Evolutionary conservation across 2,888 invertebrate species (phyloP), one percentile per base, ranked within the genome.

Genomic region (Cantharis rustica): DNA sequence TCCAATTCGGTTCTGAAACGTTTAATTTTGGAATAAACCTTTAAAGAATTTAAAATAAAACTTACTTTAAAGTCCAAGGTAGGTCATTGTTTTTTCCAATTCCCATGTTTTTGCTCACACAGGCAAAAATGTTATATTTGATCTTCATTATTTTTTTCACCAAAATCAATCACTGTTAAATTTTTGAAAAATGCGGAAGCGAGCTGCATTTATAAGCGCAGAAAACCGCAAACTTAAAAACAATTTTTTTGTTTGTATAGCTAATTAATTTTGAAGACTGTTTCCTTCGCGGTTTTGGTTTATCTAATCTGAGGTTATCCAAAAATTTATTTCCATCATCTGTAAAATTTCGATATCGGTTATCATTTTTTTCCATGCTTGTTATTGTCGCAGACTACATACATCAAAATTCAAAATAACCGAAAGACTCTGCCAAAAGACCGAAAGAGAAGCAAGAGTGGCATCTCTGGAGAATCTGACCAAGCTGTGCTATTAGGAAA

Each of bases 11-110:
- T 1, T 66, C 64, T 66, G 17, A 66, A 66, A 23, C 16, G 3
- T 11, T 4, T 0, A 13, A 13, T 31, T 17, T 63, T 63, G n/a
- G n/a, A 47, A 1, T 1, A n/a, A 7, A n/a, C n/a, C 5, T n/a
- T n/a, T 47, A n/a, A n/a, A n/a, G 5, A 16, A 62, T 62, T 62
- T 63, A 5, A 16, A n/a, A 10, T 20, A 10, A 23, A 20, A 84
- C 90, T 89, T 90, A 95, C 95, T 92, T 95, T 61, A 98, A 87
- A 83, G 89, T 91, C 98, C 99, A 99, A 13, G 99, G 98, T 68
- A 99, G 87, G 61, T 91, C 89, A 17, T 96, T 96, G 81, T 96
- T 94, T 26, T 92, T 88, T 0, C 98, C 98, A 81, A 99, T 98
- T 0, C 98, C 98, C 90, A 94, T 93, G 84, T 95, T 95, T 85